Conservation (phyloP, 2,797 vertebrate species). For the Gymnoscopelus microlampas region DNA sequence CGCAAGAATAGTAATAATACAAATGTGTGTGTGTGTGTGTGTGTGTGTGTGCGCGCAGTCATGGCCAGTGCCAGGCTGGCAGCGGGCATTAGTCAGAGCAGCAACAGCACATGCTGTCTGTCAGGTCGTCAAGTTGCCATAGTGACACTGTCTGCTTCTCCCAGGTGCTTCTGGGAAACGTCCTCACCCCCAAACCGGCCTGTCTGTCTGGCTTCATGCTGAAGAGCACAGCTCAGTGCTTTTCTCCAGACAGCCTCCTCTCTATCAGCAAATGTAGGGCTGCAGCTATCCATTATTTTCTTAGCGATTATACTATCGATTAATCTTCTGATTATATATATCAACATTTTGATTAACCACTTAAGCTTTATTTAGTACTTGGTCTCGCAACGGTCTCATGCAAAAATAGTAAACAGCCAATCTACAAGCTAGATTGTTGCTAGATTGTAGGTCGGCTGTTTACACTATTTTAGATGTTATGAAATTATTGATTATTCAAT, state of each 20-base stretch:
- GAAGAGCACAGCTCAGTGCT: conserved; percentile 51
- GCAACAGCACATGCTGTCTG: conserved; percentile 81
- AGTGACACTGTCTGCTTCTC: conserved; percentile 75
- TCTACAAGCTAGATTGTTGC: no score
- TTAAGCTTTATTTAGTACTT: no score
- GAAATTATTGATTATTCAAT: no score
- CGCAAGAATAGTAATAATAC: background rate
- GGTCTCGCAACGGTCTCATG: no score
- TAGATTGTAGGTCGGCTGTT: no score
- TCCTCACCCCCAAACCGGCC: conserved; percentile 70
- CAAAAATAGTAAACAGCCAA: no score
- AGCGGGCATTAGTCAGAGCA: conserved; percentile 81
- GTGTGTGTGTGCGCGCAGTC: conserved; percentile 35
- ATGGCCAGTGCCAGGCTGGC: conserved; percentile 74
- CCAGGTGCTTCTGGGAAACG: conserved; percentile 79
- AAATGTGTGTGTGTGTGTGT: conserved; percentile 18
- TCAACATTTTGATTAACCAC: no score
- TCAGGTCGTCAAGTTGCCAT: conserved; percentile 74
- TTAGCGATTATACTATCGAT: no score
- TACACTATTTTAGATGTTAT: no score
- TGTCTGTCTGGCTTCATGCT: conserved; percentile 69
- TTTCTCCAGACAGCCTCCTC: conserved; percentile 39
- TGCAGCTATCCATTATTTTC: no score
- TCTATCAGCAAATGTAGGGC: conserved; percentile 48
- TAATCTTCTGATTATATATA: background rate